Evolutionary conservation across 2,888 invertebrate genomes (phyloP), one percentile per base, ranked within the genome.

Genomic region (Apomyelois bistriatella): DNA sequence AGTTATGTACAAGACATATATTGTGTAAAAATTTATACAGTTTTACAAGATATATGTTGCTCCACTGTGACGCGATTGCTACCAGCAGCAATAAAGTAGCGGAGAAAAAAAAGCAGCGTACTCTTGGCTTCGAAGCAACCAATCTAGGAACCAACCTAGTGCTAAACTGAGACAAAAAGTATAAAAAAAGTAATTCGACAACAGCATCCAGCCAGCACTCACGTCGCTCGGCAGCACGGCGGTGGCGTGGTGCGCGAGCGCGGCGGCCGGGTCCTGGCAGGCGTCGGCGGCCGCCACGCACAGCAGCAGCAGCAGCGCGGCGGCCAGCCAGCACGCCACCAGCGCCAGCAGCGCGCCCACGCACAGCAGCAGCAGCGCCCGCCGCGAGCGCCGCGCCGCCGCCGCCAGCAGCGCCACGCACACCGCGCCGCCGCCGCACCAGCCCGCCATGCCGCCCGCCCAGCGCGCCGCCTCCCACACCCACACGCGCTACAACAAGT

Each of bases 361-460:
- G 16, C 36, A 46, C 0, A 51, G 42, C 48, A 22, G 86, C 41
- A 98, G 95, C 52, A 98, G 92, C 51, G 97, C 96, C 71, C 97
- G 97, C 49, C 97, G 93, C 13, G 96, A 97, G 82, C 97, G 96
- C 22, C 88, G 91, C 13, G 97, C 96, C 59, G 98, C 96, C 59
- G 97, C 98, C 65, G 97, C 96, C 57, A 98, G 92, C 68, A 98
- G 92, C 58, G 98, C 94, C 57, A 98, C 95, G 87, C 97, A 97
- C 48, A 98, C 93, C 16, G 97, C 94, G 59, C 97, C 93, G 65
- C 97, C 93, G 68, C 95, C 92, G 74, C 96, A 96, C 82, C 97
- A 93, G 55, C 97, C 93, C 55, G 95, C 95, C 93, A 98, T 96
- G 56, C 97, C 98, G 62, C 95, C 93, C 40, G 97, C 96, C 97